Conservation (phyloP, 2,113 vertebrate species). For the Spheniscus mendiculus region DNA sequence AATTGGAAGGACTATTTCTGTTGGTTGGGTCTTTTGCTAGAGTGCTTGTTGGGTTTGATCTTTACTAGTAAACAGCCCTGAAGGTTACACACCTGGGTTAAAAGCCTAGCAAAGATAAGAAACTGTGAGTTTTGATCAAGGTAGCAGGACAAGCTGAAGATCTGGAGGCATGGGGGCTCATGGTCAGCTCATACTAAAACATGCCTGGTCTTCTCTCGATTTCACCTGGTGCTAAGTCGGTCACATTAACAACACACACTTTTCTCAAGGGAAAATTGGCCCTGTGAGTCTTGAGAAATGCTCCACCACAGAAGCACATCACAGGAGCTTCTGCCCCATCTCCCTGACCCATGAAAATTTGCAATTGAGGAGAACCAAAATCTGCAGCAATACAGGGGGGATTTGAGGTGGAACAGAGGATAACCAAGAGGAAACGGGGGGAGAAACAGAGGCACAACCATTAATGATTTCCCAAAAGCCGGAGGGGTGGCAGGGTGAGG, state of each 20-base stretch:
- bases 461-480: background rate
- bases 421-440: background rate
- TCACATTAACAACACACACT: background rate
- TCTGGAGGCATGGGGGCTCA: background rate
- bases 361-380: background rate
- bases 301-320: background rate
- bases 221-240: background rate
- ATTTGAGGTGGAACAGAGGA: background rate
- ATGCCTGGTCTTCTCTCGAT: background rate
- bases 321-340: background rate
- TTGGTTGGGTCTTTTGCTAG: background rate
- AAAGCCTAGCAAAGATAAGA: background rate
- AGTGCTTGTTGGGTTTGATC: background rate
- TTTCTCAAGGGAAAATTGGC: background rate
- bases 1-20: background rate
- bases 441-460: background rate
- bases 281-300: background rate
- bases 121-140: background rate
- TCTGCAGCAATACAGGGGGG: fast-evolving
- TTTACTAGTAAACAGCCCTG: background rate
- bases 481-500: background rate
- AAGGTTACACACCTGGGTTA: background rate
- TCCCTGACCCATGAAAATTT: background rate
- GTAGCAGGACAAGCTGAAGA: background rate
- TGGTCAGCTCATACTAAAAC: fast-evolving